Percentiles rank a stretch among this genome's conserved stretches.
Evolutionary conservation across 2,888 invertebrate species (phyloP).

Genomic region (Gymnoscelis rufifasciata): DNA sequence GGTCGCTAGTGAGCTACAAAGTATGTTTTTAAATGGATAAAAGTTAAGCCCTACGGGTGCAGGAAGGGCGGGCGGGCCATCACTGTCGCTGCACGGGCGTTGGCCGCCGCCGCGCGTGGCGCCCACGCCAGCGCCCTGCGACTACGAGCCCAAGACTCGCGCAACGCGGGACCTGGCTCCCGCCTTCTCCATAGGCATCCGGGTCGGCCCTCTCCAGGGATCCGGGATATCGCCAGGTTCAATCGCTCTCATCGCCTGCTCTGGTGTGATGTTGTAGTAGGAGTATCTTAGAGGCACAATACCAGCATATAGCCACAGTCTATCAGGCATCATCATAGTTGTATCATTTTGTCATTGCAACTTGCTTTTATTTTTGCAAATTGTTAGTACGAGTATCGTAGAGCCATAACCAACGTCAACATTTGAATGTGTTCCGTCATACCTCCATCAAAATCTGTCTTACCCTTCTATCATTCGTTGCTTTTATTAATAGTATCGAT

Average conservation of each 20-base stretch:
- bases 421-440: too few relatives aligned
- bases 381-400: too few relatives aligned
- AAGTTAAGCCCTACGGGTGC: conserved; percentile 6
- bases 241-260: neutral
- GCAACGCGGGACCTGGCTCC: conserved; percentile 77
- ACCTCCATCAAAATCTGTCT: too few relatives aligned
- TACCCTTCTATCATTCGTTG: too few relatives aligned
- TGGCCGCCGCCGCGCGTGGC: conserved; percentile 83
- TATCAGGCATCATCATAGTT: too few relatives aligned
- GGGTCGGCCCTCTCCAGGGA: conserved; percentile 68
- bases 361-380: too few relatives aligned
- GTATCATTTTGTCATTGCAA: too few relatives aligned
- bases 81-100: conserved; percentile 88
- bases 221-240: conserved; percentile 77
- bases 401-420: too few relatives aligned
- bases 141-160: conserved; percentile 87
- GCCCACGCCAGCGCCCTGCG: conserved; percentile 92
- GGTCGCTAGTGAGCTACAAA: too few relatives aligned
- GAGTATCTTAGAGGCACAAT: too few relatives aligned
- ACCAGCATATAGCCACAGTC: too few relatives aligned
- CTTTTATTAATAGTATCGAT: neutral
- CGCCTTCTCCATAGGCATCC: conserved; percentile 81
- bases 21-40: too few relatives aligned
- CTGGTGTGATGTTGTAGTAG: neutral
- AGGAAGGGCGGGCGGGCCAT: conserved; percentile 85